Evolutionary conservation across 2,888 invertebrate genomes (phyloP).

Genomic region (Himalopsyche tibetana): DNA sequence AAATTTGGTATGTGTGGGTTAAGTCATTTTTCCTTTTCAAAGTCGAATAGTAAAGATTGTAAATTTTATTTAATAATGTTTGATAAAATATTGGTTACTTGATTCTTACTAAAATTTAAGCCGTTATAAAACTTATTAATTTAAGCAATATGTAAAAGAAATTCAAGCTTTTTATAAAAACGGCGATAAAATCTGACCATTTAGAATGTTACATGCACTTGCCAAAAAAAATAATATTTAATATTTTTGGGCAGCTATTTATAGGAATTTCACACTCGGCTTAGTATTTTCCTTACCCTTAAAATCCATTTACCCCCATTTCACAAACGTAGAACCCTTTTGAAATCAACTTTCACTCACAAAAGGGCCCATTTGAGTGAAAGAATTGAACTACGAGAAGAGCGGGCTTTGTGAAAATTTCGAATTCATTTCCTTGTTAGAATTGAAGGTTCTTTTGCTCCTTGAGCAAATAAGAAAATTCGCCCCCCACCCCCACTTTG

Average conservation of each 20-base stretch:
- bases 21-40: no score
- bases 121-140: no score
- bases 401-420: constrained; percentile 31
- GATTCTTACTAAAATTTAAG: no score
- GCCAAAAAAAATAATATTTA: neutral
- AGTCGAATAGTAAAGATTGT: no score
- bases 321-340: constrained; percentile 30
- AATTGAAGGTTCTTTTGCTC: constrained; percentile 34
- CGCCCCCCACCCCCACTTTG: neutral
- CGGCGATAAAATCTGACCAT: no score
- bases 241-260: constrained; percentile 23
- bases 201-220: no score
- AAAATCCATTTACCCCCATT: constrained; percentile 34
- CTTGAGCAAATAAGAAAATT: constrained; percentile 22
- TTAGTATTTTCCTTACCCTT: constrained; percentile 13
- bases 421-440: constrained; percentile 34
- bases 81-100: no score
- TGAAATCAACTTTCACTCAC: constrained; percentile 34
- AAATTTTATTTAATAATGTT: no score
- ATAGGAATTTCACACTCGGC: constrained; percentile 22
- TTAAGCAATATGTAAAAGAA: no score
- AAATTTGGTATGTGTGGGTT: no score
- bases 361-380: constrained; percentile 34
- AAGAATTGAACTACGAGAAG: constrained; percentile 31
- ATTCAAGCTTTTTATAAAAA: no score